These are phyloP conservation scores for Martes martes DNA, from an alignment of 2,113 vertebrate species.

Conservation along the genomic window DNA sequence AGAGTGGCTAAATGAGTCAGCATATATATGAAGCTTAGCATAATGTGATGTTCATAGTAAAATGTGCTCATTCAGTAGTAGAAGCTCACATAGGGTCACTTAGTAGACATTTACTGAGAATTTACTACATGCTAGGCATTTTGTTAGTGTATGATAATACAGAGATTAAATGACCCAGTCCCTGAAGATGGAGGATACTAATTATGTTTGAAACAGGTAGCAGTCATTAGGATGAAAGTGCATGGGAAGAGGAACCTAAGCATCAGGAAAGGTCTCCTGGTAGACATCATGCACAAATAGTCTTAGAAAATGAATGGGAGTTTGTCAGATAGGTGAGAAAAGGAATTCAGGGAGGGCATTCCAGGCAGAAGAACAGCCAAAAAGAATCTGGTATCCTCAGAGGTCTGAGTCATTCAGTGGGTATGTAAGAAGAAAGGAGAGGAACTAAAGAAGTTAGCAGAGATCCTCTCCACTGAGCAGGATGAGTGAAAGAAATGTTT, in stretches of 20 bases:
- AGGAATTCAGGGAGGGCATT: not conserved
- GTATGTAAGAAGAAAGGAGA: not conserved
- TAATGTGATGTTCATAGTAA: not conserved
- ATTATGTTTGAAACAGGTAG: not conserved
- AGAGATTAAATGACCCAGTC: not conserved
- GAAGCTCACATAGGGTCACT: not conserved
- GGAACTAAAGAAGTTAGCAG: not conserved
- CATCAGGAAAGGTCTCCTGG: not conserved
- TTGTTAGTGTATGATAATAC: not conserved
- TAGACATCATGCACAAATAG: not conserved
- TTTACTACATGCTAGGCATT: not conserved
- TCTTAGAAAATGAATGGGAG: conserved; percentile 2
- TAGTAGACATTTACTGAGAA: not conserved
- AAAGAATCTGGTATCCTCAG: not conserved
- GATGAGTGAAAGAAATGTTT: not conserved
- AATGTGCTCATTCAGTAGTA: not conserved
- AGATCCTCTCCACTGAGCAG: not conserved
- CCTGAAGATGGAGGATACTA: not conserved
- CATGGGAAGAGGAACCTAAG: not conserved
- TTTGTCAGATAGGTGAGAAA: not conserved
- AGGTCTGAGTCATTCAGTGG: not conserved
- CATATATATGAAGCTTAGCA: not conserved
- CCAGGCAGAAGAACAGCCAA: not conserved
- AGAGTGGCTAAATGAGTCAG: not conserved
- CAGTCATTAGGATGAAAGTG: not conserved